Evolutionary conservation across 2,888 invertebrate species (phyloP), one percentile per base, ranked within the genome.

Genomic region (Leptura quadrifasciata): DNA sequence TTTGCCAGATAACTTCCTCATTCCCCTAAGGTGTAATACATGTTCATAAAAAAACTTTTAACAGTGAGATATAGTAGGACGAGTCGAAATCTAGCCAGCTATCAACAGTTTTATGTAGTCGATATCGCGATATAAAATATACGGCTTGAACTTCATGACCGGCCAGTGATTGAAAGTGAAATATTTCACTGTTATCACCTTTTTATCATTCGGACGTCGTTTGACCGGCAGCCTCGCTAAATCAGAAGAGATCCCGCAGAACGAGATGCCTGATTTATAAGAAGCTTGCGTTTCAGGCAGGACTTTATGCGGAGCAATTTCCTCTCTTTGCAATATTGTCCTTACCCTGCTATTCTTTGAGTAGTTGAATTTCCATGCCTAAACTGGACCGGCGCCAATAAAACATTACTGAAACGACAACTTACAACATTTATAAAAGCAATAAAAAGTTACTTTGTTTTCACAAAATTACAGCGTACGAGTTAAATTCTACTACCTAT

Each of bases 121-220:
- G 61, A 71, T 71, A 71, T 61, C 71, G 61, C 52, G 61, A 61
- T 71, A 71, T 71, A 71, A 61, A 71, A 61, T 61, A 61, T 61
- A 71, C 71, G 60, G 24, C 71, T 71, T 61, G 35, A 61, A 71
- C 71, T 47, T 52, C 61, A 71, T 61, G 71, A 71, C 71, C 71
- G 8, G 27, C 52, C 47, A 24, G 52, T 71, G 72, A 65, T 72
- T 72, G 72, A 79, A 78, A 80, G 77, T 82, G 81, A 81, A 83
- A 84, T 82, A 83, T 83, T 82, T 83, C 79, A 78, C 80, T 81
- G 74, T 83, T 83, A 83, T 82, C 83, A 79, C 81, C 82, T 81
- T 81, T 82, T 84, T 84, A 84, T 83, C 82, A 83, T 83, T 84
- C 82, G 82, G 81, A 82, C 82, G 83, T 82, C 79, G 82, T 80